phyloP scores from a whole-genome alignment of 2,797 vertebrate genomes.

The Hyperoplus lanceolatus region DNA sequence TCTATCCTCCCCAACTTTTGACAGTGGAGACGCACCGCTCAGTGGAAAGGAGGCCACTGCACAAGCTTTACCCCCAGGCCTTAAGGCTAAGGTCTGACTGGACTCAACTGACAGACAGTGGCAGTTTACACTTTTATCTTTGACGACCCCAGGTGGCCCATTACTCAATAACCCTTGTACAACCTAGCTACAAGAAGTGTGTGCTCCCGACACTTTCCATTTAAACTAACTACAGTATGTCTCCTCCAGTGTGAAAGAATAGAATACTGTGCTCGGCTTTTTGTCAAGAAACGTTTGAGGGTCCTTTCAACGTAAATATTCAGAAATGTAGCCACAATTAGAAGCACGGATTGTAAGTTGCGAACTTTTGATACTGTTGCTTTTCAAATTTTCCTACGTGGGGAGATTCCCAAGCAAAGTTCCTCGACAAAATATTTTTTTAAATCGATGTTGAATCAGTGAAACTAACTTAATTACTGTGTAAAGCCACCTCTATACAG shows the following conservation, averaged over 20 bases:
- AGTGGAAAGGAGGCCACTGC: not conserved
- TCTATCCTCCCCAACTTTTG: no score
- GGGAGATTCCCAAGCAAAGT: not conserved
- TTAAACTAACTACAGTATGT: not conserved
- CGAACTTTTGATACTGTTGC: not conserved
- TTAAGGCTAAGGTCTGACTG: not conserved
- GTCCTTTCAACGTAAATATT: not conserved
- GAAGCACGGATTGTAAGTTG: not conserved
- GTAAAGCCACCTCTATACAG: not conserved
- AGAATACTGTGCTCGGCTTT: not conserved
- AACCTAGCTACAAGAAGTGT: not conserved
- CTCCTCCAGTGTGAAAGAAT: not conserved
- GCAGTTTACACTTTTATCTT: slow-evolving; percentile 5
- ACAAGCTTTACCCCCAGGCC: not conserved
- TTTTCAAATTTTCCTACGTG: not conserved
- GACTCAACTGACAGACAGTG: not conserved
- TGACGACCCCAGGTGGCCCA: slow-evolving; percentile 1
- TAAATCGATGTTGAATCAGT: no score
- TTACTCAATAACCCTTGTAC: not conserved
- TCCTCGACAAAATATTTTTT: not conserved
- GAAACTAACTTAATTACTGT: not conserved
- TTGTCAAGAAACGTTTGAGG: not conserved
- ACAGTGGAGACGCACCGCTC: no score
- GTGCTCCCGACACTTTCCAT: not conserved
- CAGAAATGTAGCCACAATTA: not conserved